These are phyloP conservation scores for Eurypyga helias DNA, from an alignment of 2,113 vertebrate species.

Conservation along the genomic window DNA sequence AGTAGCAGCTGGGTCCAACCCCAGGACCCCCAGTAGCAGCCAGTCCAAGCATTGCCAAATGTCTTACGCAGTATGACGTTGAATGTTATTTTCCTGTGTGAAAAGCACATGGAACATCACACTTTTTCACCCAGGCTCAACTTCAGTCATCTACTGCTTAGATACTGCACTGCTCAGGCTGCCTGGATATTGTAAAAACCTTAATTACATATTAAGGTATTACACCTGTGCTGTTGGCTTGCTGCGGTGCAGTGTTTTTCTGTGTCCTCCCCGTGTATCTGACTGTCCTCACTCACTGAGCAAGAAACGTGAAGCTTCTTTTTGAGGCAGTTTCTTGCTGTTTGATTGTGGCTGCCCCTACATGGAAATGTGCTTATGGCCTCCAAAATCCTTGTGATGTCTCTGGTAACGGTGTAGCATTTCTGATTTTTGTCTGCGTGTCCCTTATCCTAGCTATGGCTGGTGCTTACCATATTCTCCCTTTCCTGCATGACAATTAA, in stretches of 20 bases:
- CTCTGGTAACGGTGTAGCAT: neutral
- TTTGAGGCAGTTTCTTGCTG: neutral
- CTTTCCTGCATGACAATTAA: neutral
- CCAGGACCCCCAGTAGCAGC: neutral
- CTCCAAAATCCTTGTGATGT: neutral
- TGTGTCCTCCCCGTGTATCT: neutral
- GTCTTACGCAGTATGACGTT: neutral
- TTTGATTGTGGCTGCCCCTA: neutral
- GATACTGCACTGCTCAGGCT: neutral
- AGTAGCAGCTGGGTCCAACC: too few relatives aligned
- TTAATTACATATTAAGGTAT: neutral
- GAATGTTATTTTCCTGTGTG: neutral
- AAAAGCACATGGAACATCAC: accelerated
- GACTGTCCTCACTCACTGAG: neutral
- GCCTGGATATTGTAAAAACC: neutral
- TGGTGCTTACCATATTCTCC: neutral
- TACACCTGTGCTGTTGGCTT: neutral
- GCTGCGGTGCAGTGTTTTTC: neutral
- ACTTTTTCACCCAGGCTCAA: neutral
- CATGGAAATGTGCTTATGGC: neutral
- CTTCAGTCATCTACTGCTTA: neutral
- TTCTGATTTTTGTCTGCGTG: neutral
- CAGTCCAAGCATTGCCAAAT: neutral
- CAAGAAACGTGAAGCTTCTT: neutral
- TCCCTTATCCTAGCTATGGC: neutral